Evolutionary conservation across 1,140 invertebrate genomes (phyloP), one percentile per base, ranked within the genome.

Genomic region (Brachionus calyciflorus): DNA sequence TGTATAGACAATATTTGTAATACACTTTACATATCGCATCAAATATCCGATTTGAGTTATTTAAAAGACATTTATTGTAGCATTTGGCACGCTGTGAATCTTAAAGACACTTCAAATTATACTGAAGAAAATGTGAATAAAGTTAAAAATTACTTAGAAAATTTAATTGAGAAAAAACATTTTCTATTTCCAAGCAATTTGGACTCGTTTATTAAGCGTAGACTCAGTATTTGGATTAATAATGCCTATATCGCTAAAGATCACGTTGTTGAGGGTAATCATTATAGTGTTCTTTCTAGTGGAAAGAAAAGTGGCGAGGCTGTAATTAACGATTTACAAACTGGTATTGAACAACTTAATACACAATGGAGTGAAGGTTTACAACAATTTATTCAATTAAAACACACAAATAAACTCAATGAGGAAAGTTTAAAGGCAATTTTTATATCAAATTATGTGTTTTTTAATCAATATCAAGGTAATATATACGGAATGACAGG

Each of bases 311-410:
- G 9, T 6, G 40, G 40, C 0, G 0, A 46, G 3, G 33, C 55
- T 0, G 33, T 60, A 0, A 46, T 65, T 0, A 65, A 65, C 7
- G 37, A 65, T 7, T 9, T 44, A 24, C 17, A 49, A 24, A 76
- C 73, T 26, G 73, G 73, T 1, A 40, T 76, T 10, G 73, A 51
- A 60, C 73, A 76, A 17, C 5, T 48, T 6, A 33, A 46, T 3
- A 76, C 51, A 1, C 48, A 48, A 3, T 76, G 73, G 73, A 60
- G 73, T 5, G 73, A 76, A 21, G 73, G 73, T 21, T 28, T 76
- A 10, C 73, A 76, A 2, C 73, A 76, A 30, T 76, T 76, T 19
- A 28, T 76, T 28, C 73, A 76, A 33, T 19, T 76, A 5, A 76
- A 76, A 17, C 73, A 76, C 24, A 24, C 9, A 2, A 40, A 40